phyloP scores from a whole-genome alignment of 2,888 invertebrate species.

The Sminthurides aquaticus region DNA sequence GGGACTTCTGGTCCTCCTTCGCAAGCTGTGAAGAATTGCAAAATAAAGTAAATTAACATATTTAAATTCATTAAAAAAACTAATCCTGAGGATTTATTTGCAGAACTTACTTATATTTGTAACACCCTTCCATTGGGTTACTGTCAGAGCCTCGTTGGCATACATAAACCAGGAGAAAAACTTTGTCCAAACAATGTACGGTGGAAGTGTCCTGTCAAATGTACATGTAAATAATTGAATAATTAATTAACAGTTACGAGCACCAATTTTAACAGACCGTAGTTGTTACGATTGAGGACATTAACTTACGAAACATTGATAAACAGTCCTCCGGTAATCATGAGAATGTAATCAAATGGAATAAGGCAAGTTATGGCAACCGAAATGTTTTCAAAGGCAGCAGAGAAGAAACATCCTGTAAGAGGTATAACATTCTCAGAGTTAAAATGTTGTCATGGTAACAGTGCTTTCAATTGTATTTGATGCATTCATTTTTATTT shows the following conservation, averaged over 20 bases:
- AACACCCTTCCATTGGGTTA: slow-evolving; percentile 81
- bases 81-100: background rate
- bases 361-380: slow-evolving; percentile 74
- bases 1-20: slow-evolving; percentile 57
- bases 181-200: slow-evolving; percentile 75
- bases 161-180: slow-evolving; percentile 91
- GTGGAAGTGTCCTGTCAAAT: slow-evolving; percentile 64
- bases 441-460: too few species aligned
- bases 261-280: background rate
- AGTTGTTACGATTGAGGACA: background rate
- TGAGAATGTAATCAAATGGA: slow-evolving; percentile 75
- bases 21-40: slow-evolving; percentile 56
- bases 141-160: slow-evolving; percentile 76
- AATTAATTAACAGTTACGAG: background rate
- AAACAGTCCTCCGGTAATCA: slow-evolving; percentile 81
- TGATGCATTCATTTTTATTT: too few species aligned
- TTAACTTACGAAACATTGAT: slow-evolving; percentile 64
- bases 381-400: slow-evolving; percentile 70
- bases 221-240: slow-evolving; percentile 2
- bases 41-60: slow-evolving; percentile 9
- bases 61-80: background rate
- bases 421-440: background rate
- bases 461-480: too few species aligned
- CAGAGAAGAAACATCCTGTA: slow-evolving; percentile 75
- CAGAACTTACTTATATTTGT: slow-evolving; percentile 55